Base-by-base conservation (phyloP, 2,113 vertebrate species). In the Heterotis niloticus region DNA sequence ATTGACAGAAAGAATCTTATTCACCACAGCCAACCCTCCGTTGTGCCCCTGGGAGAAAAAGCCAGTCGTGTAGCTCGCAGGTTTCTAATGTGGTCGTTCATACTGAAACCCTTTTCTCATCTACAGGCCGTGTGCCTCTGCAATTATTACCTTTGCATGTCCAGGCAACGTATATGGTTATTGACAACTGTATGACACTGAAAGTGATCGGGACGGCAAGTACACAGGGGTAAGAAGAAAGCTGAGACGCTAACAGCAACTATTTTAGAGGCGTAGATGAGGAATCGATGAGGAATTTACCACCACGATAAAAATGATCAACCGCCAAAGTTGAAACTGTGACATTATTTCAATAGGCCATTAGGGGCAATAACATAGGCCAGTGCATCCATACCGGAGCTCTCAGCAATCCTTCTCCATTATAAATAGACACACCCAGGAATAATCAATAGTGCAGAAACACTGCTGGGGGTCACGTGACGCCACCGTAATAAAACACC, bases 301-400 rank as follows among this genome's bases (percentile, higher is more conserved):
- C 34, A 73, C 60, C 67, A 17, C 60, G 75, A 81, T 72, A 9
- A 65, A 78, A 67, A 26, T 65, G 71, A 78, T 78, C 20, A 64
- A 74, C 69, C 69, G 66, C 44, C 34, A 54, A 24, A 57, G 75
- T 65, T 81, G 69, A 59, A 65, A 57, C 64, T 5, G 54, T 16
- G 17, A 18, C 20, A 24, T 56, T 65, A 59, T 28, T 57, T 68
- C 70, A 74, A 51, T 44, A 51, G 64, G 69, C 64, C 71, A 78
- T 51, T 78, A 57, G 78, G 54, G 18, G 34, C 29, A 74, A 75
- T 20, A 73, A 71, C 44, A n/a, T 23, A 10, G 59, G 60, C 16
- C 26, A 26, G 17, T 59, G 64, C 44, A n/a, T 77, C 44, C 57
- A 77, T 64, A 71, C 64, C 18, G 60, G 56, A 71, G 68, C n/a